A percentile compares a stretch with the other conserved stretches of the same genome.
These are phyloP conservation scores for Platygyra sinensis DNA, from an alignment of 64 coral and sea anemone species.

Conservation along the genomic window DNA sequence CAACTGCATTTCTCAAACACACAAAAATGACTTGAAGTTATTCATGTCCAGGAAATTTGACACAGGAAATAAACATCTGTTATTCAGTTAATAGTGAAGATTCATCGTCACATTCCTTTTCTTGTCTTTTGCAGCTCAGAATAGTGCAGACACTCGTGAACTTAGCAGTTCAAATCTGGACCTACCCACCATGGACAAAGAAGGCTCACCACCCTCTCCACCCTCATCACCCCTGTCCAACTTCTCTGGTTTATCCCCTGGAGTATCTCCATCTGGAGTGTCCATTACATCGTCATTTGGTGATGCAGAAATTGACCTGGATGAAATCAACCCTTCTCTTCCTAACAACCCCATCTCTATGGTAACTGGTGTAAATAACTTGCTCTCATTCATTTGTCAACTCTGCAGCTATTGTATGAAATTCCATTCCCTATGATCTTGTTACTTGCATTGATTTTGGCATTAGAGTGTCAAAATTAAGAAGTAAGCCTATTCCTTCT, in stretches of 20 bases:
- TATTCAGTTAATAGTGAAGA: no score
- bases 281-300: conserved; percentile 92
- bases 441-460: background rate
- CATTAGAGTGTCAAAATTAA: background rate
- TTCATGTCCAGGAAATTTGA: no score
- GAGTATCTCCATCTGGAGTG: conserved; percentile 54
- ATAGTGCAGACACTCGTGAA: conserved; percentile 22
- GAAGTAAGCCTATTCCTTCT: background rate
- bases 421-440: background rate
- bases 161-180: conserved; percentile 25
- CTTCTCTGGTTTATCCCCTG: conserved; percentile 78
- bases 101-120: background rate
- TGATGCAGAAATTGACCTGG: conserved; percentile 71
- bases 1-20: no score
- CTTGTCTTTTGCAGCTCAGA: conserved; percentile 13
- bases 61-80: no score
- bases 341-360: conserved; percentile 47
- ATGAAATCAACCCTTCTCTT: conserved; percentile 71
- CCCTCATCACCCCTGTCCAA: conserved; percentile 66
- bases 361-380: conserved; percentile 16
- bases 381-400: background rate
- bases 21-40: no score
- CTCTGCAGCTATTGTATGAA: background rate
- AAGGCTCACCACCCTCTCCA: conserved; percentile 22
- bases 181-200: conserved; percentile 27